These are phyloP conservation scores for Varanus salvator DNA, from an alignment of 2,113 vertebrate species.

Conservation along the genomic window DNA sequence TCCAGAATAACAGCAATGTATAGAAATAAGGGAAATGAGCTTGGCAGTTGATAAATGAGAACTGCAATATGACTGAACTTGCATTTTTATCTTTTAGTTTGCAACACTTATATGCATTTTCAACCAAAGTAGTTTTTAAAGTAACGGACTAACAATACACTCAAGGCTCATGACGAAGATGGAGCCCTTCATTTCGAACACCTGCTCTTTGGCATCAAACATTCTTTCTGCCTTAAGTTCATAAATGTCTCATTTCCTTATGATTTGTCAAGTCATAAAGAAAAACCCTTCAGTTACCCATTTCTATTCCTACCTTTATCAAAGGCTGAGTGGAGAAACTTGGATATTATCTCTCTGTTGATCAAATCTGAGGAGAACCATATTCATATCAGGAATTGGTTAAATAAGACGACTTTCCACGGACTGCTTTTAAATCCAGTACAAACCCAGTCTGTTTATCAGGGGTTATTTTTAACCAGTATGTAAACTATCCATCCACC, in stretches of 20 bases:
- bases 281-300: background rate
- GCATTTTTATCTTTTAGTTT: background rate
- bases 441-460: background rate
- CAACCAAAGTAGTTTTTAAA: background rate
- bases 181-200: no score
- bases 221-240: background rate
- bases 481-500: background rate
- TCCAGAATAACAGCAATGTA: no score
- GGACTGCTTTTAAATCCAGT: background rate
- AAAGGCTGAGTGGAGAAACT: background rate
- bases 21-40: no score
- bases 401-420: background rate
- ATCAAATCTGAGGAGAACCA: background rate
- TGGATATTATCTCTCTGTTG: background rate
- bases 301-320: background rate
- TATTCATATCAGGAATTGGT: background rate
- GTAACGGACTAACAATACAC: background rate
- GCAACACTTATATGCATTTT: background rate
- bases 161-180: background rate
- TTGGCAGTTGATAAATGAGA: no score
- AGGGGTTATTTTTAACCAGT: background rate
- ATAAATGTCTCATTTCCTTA: background rate
- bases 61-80: background rate
- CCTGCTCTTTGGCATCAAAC: no score
- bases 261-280: background rate